phyloP scores from a whole-genome alignment of 2,888 invertebrate species.

The Drosophila borealis region DNA sequence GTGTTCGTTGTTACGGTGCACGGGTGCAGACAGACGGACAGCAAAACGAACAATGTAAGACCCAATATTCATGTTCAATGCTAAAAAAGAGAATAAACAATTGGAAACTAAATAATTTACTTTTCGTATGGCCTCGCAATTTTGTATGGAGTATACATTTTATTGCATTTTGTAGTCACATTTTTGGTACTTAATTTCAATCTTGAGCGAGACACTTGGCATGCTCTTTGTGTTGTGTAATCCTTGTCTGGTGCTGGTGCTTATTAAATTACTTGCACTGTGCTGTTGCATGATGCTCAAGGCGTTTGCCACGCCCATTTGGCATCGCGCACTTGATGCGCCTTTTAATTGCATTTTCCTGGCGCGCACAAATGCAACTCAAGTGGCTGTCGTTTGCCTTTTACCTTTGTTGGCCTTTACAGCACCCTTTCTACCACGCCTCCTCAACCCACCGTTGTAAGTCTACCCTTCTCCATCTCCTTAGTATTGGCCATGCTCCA shows the following conservation, averaged over 20 bases:
- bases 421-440: constrained; percentile 3
- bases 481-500: constrained; percentile 11
- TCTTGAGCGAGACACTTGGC: constrained; percentile 48
- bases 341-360: constrained; percentile 74
- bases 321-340: constrained; percentile 57
- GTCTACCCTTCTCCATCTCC: not conserved
- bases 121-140: not conserved
- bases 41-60: too few relatives aligned
- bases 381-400: constrained; percentile 66
- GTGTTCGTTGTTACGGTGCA: too few relatives aligned
- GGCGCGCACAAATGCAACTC: constrained; percentile 68
- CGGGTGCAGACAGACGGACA: too few relatives aligned
- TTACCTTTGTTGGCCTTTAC: constrained; percentile 46
- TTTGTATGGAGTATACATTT: constrained; percentile 1
- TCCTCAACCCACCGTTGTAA: constrained; percentile 1
- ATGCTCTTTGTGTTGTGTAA: constrained; percentile 63
- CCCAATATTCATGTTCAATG: too few relatives aligned
- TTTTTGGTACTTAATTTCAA: constrained; percentile 68
- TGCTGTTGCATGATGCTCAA: constrained; percentile 17
- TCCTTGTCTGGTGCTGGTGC: constrained; percentile 39
- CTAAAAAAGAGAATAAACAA: too few relatives aligned
- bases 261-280: constrained; percentile 71
- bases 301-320: constrained; percentile 33
- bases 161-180: constrained; percentile 34
- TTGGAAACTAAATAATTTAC: too few relatives aligned